Conservation (phyloP, 2,113 vertebrate genomes). For the Anarrhichthys ocellatus region DNA sequence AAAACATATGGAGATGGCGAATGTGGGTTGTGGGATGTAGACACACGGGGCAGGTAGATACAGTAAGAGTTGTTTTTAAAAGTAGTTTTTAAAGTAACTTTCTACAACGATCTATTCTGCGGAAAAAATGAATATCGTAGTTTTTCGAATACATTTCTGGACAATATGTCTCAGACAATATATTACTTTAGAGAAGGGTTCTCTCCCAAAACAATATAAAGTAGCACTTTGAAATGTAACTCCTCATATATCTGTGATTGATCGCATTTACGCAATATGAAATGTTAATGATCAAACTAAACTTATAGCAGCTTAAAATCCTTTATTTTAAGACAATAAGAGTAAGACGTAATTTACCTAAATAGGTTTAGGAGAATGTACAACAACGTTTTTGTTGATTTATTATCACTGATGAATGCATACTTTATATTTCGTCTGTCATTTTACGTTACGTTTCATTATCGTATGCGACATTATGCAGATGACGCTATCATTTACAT, state of each 20-base stretch:
- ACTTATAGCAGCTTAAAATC: not conserved
- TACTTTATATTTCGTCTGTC: not conserved
- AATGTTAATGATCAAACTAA: not conserved
- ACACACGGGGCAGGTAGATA: not conserved
- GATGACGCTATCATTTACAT: constrained; percentile 8
- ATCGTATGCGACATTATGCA: not conserved
- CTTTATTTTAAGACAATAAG: constrained; percentile 63
- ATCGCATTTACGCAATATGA: not conserved
- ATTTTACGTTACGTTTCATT: not conserved
- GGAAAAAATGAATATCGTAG: no score
- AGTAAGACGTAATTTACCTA: constrained; percentile 24
- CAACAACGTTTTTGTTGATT: not conserved
- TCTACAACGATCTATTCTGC: not conserved
- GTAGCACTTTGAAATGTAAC: not conserved
- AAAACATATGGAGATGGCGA: not conserved
- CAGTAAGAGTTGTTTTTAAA: not conserved
- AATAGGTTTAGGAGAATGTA: not conserved
- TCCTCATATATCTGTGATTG: not conserved
- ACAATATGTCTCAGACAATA: not conserved
- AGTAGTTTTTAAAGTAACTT: not conserved
- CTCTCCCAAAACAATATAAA: not conserved
- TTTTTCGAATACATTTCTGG: not conserved
- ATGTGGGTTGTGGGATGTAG: not conserved
- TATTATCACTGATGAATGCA: not conserved
- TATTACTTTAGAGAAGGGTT: not conserved